These are phyloP conservation scores for Nerophis ophidion DNA, from an alignment of 2,113 vertebrate species.

Conservation along the genomic window DNA sequence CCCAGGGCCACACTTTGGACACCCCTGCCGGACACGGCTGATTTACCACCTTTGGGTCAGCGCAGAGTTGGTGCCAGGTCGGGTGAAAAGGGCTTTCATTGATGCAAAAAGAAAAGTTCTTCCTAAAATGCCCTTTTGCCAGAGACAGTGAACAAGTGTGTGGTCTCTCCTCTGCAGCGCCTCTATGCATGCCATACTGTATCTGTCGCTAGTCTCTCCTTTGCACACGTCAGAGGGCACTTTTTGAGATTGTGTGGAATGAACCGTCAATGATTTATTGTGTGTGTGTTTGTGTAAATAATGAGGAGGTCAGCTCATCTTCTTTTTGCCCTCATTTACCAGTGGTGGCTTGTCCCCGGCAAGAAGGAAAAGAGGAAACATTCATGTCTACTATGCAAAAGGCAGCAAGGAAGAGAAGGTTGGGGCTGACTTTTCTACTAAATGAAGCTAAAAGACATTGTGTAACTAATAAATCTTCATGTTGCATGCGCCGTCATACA, in stretches of 20 bases:
- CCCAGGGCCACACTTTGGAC: too few relatives aligned
- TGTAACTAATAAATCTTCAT: constrained; percentile 40
- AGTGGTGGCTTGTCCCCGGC: background rate
- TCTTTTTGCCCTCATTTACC: constrained; percentile 1
- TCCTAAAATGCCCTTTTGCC: constrained; percentile 22
- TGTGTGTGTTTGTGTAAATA: constrained; percentile 57
- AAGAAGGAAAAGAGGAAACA: background rate
- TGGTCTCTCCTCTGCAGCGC: constrained; percentile 54
- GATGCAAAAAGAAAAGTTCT: constrained; percentile 45
- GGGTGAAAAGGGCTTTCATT: background rate
- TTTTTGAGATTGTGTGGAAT: constrained; percentile 33
- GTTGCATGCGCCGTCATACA: constrained; percentile 58
- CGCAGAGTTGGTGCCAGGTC: too few relatives aligned
- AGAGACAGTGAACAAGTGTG: constrained; percentile 33
- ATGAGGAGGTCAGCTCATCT: background rate
- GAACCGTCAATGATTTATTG: constrained; percentile 38
- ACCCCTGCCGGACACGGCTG: too few relatives aligned
- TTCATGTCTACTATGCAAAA: constrained; percentile 61
- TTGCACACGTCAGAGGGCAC: constrained; percentile 10
- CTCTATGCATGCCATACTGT: constrained; percentile 71
- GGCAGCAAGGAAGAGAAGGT: constrained; percentile 18
- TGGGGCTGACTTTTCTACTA: constrained; percentile 33
- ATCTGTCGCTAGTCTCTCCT: constrained; percentile 20
- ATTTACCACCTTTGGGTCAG: too few relatives aligned
- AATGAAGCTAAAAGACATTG: constrained; percentile 18